Evolutionary conservation across 2,113 vertebrate species (phyloP), one percentile per base, ranked within the genome.

Genomic region (Alouatta palliata): DNA sequence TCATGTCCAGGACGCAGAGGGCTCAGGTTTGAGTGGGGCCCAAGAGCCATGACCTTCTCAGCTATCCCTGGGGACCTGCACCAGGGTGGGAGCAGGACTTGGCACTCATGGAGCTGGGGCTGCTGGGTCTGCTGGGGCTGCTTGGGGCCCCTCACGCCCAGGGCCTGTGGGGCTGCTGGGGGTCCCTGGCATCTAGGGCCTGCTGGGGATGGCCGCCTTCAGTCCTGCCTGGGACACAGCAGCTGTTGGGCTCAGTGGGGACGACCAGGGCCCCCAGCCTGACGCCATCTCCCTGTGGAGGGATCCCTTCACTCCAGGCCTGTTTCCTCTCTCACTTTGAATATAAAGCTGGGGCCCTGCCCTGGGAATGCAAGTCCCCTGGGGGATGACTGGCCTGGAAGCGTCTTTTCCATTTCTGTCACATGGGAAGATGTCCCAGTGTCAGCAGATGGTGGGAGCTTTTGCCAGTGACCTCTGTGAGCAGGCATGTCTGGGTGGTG

Each of bases 401-500:
- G 4, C 1, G 0, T 84, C 8, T 23, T 20, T 30, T 3, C 76
- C 3, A 0, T 64, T 45, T 49, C n/a, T 32, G 56, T 45, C 20
- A 32, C 8, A 0, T 0, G 1, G 23, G 54, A 70, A 32, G 35
- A 12, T 5, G 1, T 19, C 32, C 45, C 19, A 32, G 90, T 4
- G 3, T 87, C 35, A 87, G 81, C 23, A 83, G 37, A 21, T 8
- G 23, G n/a, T 2, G 7, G 17, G 52, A 9, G 14, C 3, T 2
- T 27, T 23, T 12, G 25, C 21, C 35, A 8, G 2, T 3, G 0
- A 14, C 32, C 8, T 35, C 40, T 1, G 32, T 25, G 11, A 23
- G 6, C 32, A 16, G 32, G 23, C 1, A 0, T 1, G 0, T 19
- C 27, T 14, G 14, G 7, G 8, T 19, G 73, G 25, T 9, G 27